Evolutionary conservation across 2,797 vertebrate species (phyloP).

Genomic region (Sebastes variabilis): DNA sequence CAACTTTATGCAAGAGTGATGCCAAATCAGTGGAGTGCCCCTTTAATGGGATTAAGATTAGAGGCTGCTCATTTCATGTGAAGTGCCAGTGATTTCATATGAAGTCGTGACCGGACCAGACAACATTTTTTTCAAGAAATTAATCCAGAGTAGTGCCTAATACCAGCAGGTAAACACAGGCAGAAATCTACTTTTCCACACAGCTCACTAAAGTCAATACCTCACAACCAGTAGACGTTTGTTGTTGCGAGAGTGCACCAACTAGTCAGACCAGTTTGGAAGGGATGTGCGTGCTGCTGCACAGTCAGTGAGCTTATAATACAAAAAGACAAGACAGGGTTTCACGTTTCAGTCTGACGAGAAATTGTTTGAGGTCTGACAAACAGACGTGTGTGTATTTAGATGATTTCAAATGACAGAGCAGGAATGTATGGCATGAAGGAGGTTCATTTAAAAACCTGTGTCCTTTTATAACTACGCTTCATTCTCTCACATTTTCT

Average conservation of each 20-base stretch:
- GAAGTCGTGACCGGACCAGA: not conserved
- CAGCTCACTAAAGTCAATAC: not conserved
- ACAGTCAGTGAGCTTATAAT: not conserved
- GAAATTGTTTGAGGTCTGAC: not conserved
- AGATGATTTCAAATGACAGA: not conserved
- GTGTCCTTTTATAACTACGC: not conserved
- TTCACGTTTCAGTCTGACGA: constrained; percentile 24
- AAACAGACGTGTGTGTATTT: not conserved
- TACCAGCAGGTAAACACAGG: not conserved
- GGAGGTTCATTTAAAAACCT: not conserved
- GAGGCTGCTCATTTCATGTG: not conserved
- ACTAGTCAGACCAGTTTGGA: constrained; percentile 68
- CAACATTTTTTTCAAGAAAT: not conserved
- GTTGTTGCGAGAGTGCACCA: constrained; percentile 12
- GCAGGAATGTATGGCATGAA: not conserved
- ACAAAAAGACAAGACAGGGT: constrained; percentile 16
- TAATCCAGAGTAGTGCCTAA: not conserved
- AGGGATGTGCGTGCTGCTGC: not conserved
- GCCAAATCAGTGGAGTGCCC: not conserved
- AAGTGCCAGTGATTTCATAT: not conserved
- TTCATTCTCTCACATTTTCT: rapidly evolving
- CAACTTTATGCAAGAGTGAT: too few relatives aligned
- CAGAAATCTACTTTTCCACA: not conserved
- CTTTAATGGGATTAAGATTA: not conserved
- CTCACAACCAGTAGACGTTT: not conserved